Base-by-base conservation (phyloP, 2,113 vertebrate species). In the Tylochromis polylepis region DNA sequence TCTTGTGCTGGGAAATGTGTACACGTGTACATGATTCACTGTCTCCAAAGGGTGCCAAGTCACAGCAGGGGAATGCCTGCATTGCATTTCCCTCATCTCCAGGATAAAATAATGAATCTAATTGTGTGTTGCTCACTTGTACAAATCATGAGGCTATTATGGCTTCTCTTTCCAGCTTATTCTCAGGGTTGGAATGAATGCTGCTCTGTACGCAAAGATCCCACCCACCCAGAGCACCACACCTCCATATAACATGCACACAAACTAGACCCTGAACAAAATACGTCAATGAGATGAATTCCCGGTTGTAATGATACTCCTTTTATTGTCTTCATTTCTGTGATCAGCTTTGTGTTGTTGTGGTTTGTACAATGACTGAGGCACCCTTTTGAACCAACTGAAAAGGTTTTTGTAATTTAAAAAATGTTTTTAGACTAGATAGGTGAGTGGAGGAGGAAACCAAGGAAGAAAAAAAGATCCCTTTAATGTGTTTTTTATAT, bases 101-200 rank as follows among this genome's bases (percentile, higher is more conserved):
- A 87, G 85, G 90, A 93, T 85, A 89, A 92, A 94, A 87, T 92
- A 89, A 94, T 91, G 89, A 93, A 84, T 67, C 84, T 93, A 82
- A 94, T 92, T 93, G 91, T 90, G 85, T 93, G 87, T 79, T 82
- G 58, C 82, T 91, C 82, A 60, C 80, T 91, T 88, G 86, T 84
- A 59, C 84, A 81, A 85, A 88, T 87, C 55, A 81, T 87, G 62
- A 34, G 77, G 81, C 81, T 88, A 20, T 87, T 82, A 38, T 10
- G 81, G 83, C 84, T 72, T 81, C 80, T 78, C 53, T 84, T 62
- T 70, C 29, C 55, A 18, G 75, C 88, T 83, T 38, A 12, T 79
- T 81, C 55, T 86, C 56, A 57, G 82, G 11, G 6, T 58, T 31
- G 8, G 77, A 83, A 81, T 78, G 65, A 82, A 59, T 4, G 65